These are phyloP conservation scores for Nesidiocoris tenuis DNA, from an alignment of 2,888 invertebrate species.

Conservation along the genomic window DNA sequence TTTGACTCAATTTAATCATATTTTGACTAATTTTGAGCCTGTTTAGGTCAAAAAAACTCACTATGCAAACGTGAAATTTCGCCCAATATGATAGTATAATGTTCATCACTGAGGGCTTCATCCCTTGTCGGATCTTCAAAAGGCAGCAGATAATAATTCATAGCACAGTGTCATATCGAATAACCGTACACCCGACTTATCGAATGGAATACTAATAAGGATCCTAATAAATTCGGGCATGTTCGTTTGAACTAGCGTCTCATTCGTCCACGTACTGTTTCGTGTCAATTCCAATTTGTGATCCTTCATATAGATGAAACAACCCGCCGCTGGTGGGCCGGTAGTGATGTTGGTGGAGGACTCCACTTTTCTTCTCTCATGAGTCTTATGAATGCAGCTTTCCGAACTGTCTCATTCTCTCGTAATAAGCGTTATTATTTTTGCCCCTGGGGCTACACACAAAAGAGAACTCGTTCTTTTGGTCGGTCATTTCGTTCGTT, in stretches of 20 bases:
- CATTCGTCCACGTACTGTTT: not conserved
- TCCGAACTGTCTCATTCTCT: not conserved
- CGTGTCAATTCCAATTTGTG: not conserved
- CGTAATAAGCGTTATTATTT: not conserved
- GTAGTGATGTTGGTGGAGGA: not conserved
- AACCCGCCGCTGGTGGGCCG: not conserved
- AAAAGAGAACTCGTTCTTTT: not conserved
- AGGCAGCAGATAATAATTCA: too few species aligned
- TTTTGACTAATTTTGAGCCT: too few species aligned
- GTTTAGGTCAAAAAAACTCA: too few species aligned
- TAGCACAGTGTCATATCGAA: too few species aligned
- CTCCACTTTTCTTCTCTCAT: not conserved
- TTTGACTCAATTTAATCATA: too few species aligned
- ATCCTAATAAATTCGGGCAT: not conserved
- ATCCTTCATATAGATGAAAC: not conserved
- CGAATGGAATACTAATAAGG: not conserved
- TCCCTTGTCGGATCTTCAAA: too few species aligned
- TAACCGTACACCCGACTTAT: too few species aligned
- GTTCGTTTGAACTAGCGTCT: too few species aligned
- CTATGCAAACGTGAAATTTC: too few species aligned
- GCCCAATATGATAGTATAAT: too few species aligned
- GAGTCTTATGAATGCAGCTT: not conserved
- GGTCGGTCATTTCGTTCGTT: not conserved
- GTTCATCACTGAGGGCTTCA: too few species aligned
- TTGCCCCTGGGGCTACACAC: not conserved